Evolutionary conservation across 2,888 invertebrate species (phyloP).

Genomic region (Drosophila prostipennis): DNA sequence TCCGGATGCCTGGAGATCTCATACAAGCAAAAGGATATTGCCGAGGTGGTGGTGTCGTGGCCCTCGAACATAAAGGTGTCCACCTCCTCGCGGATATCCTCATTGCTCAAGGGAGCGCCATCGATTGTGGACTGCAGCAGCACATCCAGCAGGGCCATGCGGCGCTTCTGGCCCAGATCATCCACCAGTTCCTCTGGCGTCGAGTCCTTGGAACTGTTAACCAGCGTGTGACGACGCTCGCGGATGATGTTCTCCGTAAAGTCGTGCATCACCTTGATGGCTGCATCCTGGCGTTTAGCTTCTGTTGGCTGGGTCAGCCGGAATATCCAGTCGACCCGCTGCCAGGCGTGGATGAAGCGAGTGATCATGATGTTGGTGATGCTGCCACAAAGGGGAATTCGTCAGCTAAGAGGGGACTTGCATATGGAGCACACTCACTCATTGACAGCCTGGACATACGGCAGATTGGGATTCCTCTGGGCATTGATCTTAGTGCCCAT

Average conservation of each 20-base stretch:
- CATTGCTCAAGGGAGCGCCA: slow-evolving; percentile 86
- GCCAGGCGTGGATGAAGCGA: slow-evolving; percentile 75
- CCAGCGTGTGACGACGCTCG: slow-evolving; percentile 38
- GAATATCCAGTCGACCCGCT: slow-evolving; percentile 74
- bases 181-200: slow-evolving; percentile 21
- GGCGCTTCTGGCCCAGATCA: slow-evolving; percentile 85
- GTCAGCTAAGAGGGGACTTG: not conserved
- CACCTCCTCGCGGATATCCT: slow-evolving; percentile 88
- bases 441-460: slow-evolving; percentile 89
- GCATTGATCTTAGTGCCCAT: slow-evolving; percentile 82
- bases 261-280: slow-evolving; percentile 74
- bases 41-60: slow-evolving; percentile 81
- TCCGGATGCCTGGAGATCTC: slow-evolving; percentile 76
- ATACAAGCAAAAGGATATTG: slow-evolving; percentile 77
- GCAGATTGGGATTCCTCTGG: slow-evolving; percentile 87
- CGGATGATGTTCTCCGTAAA: slow-evolving; percentile 70
- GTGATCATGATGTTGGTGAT: slow-evolving; percentile 72
- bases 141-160: slow-evolving; percentile 88
- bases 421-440: slow-evolving; percentile 84
- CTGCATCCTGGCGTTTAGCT: slow-evolving; percentile 58
- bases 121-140: slow-evolving; percentile 86
- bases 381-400: slow-evolving; percentile 41
- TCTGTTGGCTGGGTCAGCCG: slow-evolving; percentile 57
- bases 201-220: slow-evolving; percentile 1
- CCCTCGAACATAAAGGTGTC: slow-evolving; percentile 88